Evolutionary conservation across 2,888 invertebrate genomes (phyloP), one percentile per base, ranked within the genome.

Genomic region (Rhyacophila evoluta): DNA sequence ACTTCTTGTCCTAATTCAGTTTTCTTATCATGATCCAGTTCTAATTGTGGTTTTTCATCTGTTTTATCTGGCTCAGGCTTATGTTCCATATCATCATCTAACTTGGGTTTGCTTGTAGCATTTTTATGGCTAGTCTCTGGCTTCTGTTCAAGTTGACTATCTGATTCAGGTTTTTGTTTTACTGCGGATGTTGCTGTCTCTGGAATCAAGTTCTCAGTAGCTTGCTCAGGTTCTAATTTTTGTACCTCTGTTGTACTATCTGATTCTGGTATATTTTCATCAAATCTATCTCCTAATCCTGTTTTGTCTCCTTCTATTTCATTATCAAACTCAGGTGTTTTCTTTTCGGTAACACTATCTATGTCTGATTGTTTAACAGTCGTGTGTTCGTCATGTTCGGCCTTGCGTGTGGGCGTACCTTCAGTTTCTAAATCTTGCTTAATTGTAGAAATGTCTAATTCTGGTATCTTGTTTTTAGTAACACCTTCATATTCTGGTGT

Each of bases 81-180:
- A 25, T 15, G 55, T 19, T 19, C 55, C 15, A 10, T 25, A 19
- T 73, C 41, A 33, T 55, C 70, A 68, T 74, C 55, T 19, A 55
- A 55, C 10, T 82, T 72, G 29, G 72, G 79, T 69, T 29, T 71
- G 27, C 74, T 78, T 74, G 77, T 80, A 41, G 81, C 81, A 75
- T 79, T 74, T 68, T 36, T 33, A 28, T 68, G 39, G 39, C 25
- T 37, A 75, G 36, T 67, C 2, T 36, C 38, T 11, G 81, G 55
- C 67, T 74, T 74, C 5, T 72, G 55, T 74, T 75, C 70, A 36
- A 67, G 72, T 77, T 77, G 73, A 15, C 68, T 39, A 6, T 55
- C 19, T 25, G 75, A 78, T 8, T 38, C 78, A 55, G 73, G 38
- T 11, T 73, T 27, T 28, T 73, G 11, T n/a, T 27, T 41, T 11